Conservation (phyloP, 2,888 invertebrate genomes). For the Hyppa rectilinea region DNA sequence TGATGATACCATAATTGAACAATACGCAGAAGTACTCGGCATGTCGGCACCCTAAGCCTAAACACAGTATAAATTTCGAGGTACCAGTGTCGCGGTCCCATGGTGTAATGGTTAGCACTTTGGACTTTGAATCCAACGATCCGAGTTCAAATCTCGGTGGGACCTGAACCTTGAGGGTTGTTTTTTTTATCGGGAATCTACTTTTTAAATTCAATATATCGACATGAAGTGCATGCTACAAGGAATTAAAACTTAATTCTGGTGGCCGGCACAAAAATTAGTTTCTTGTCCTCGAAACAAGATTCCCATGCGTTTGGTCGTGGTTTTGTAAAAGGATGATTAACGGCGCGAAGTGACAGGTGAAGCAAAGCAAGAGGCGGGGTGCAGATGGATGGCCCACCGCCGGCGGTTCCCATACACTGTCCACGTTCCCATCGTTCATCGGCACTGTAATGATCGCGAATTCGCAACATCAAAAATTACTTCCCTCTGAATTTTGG, state of each 20-base stretch:
- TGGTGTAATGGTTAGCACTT: conserved; percentile 83
- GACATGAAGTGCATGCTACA: not conserved
- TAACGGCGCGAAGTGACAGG: conserved; percentile 77
- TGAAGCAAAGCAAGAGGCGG: conserved; percentile 67
- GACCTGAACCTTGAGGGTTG: conserved; percentile 76
- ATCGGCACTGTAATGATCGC: conserved; percentile 70
- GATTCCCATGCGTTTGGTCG: conserved; percentile 72
- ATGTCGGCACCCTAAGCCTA: not conserved
- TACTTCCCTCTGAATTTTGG: conserved; percentile 43
- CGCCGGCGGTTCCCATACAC: conserved; percentile 85
- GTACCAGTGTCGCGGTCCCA: conserved; percentile 43
- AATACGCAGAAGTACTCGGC: not conserved
- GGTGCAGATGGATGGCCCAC: conserved; percentile 78
- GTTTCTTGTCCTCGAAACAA: conserved; percentile 57
- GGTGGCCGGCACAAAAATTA: conserved; percentile 30
- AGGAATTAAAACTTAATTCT: conserved; percentile 39
- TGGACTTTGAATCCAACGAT: conserved; percentile 88
- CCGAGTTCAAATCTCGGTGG: conserved; percentile 87
- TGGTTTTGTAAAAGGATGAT: conserved; percentile 77
- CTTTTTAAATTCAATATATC: conserved; percentile 18
- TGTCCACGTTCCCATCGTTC: conserved; percentile 71
- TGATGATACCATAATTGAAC: not conserved
- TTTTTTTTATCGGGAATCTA: conserved; percentile 24
- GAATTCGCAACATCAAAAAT: conserved; percentile 64
- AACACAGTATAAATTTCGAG: conserved; percentile 20